phyloP scores from a whole-genome alignment of 92 coral and sea anemone genomes.

The Isaurus tuberculatus region DNA sequence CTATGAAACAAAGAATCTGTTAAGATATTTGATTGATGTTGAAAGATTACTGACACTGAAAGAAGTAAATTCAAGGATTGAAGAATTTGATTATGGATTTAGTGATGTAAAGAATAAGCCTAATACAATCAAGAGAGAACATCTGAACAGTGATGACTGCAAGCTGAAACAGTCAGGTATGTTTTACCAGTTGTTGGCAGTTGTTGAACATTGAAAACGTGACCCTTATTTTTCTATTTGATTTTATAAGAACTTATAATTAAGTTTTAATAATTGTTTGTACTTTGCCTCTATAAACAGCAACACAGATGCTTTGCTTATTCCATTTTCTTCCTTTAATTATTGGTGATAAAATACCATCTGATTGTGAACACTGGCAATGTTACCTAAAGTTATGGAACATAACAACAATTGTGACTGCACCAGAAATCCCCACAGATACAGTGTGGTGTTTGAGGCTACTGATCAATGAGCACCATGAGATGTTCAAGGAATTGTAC shows the following conservation, averaged over 20 bases:
- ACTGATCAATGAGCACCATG: conserved; percentile 29
- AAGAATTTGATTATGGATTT: conserved; percentile 45
- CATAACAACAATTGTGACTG: conserved; percentile 18
- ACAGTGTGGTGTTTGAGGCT: conserved; percentile 34
- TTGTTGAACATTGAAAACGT: no score
- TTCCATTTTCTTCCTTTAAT: conserved; percentile 41
- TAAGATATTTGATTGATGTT: conserved; percentile 23
- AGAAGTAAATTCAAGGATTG: conserved; percentile 39
- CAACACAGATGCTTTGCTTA: conserved; percentile 52
- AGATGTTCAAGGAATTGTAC: conserved; percentile 39
- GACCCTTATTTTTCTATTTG: no score
- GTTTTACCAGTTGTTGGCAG: no score
- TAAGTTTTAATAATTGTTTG: no score
- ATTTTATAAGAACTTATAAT: no score
- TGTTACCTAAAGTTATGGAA: conserved; percentile 47
- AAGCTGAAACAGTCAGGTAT: no score
- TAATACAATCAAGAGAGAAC: no score
- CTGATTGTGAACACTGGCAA: conserved; percentile 18
- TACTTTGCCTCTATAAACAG: not conserved
- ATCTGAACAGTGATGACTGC: no score
- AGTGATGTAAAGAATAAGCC: conserved; percentile 45
- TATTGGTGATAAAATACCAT: conserved; percentile 38
- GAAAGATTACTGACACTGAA: not conserved
- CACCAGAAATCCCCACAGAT: conserved; percentile 32
- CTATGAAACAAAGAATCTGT: conserved; percentile 33